These are phyloP conservation scores for Antrozous pallidus DNA, from an alignment of 2,797 vertebrate genomes.

Conservation along the genomic window DNA sequence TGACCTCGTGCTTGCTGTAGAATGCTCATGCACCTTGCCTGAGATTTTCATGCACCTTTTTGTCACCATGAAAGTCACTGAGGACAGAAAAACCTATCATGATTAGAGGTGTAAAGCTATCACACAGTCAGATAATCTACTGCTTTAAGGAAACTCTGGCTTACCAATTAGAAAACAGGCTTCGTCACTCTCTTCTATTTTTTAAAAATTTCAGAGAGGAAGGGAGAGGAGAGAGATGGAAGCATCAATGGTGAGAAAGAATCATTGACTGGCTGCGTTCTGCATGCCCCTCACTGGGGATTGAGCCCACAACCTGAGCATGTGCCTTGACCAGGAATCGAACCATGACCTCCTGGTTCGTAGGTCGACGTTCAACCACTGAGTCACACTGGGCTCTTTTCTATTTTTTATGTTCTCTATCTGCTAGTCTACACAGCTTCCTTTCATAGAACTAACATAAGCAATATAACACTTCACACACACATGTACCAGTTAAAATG, in stretches of 20 bases:
- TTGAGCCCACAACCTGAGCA: too few relatives aligned
- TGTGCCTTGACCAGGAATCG: too few relatives aligned
- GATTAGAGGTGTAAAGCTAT: background rate
- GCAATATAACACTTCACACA: background rate
- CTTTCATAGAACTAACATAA: background rate
- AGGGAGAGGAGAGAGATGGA: too few relatives aligned
- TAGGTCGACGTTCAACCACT: too few relatives aligned
- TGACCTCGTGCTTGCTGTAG: background rate
- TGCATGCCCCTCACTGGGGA: too few relatives aligned
- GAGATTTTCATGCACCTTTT: background rate
- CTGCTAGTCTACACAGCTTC: background rate
- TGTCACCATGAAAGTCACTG: background rate
- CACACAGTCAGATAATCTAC: background rate
- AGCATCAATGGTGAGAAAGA: too few relatives aligned
- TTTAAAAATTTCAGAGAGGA: too few relatives aligned
- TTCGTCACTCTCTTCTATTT: background rate
- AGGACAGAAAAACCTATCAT: background rate
- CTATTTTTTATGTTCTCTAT: background rate
- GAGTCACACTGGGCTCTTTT: too few relatives aligned
- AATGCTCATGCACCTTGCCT: background rate
- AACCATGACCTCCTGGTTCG: too few relatives aligned
- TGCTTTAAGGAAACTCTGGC: background rate
- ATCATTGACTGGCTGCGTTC: too few relatives aligned
- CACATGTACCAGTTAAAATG: constrained; percentile 25
- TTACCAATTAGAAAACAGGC: background rate